A percentile compares a stretch with the other conserved stretches of the same genome.
Evolutionary conservation across 2,888 invertebrate genomes (phyloP).

Genomic region (Sinotaia quadrata): DNA sequence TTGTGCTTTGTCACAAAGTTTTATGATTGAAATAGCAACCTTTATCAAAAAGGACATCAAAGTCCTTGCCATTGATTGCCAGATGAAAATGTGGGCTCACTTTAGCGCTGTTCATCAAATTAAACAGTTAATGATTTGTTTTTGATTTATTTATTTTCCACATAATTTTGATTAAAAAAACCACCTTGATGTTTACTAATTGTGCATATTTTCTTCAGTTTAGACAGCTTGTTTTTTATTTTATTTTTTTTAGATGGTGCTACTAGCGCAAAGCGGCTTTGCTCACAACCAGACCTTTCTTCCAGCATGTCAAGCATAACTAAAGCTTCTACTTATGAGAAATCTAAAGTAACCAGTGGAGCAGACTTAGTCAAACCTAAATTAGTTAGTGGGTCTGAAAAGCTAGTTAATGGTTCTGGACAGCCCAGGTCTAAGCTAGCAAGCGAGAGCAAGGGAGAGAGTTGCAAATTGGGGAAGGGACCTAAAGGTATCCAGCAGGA

Average conservation of each 20-base stretch:
- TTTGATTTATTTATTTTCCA: too few species aligned
- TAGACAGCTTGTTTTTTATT: not conserved
- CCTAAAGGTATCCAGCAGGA: slow-evolving; percentile 82
- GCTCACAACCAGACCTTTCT: slow-evolving; percentile 20
- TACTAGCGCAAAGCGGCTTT: slow-evolving; percentile 46
- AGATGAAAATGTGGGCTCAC: too few species aligned
- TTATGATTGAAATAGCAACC: too few species aligned
- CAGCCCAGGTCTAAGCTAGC: slow-evolving; percentile 36
- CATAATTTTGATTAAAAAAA: too few species aligned
- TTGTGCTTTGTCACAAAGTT: too few species aligned
- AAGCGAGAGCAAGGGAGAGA: slow-evolving; percentile 53
- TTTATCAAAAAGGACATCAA: too few species aligned
- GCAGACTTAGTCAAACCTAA: slow-evolving; percentile 43
- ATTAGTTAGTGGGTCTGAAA: slow-evolving; percentile 38
- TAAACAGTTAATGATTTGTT: too few species aligned
- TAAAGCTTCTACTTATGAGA: slow-evolving; percentile 57
- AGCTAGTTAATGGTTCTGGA: slow-evolving; percentile 33
- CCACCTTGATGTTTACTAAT: too few species aligned
- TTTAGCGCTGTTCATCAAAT: too few species aligned
- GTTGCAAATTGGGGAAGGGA: slow-evolving; percentile 41
- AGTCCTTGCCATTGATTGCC: too few species aligned
- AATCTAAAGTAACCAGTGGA: slow-evolving; percentile 40
- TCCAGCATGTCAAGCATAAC: slow-evolving; percentile 74
- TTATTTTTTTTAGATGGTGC: slow-evolving; percentile 41
- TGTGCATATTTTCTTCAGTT: too few species aligned